These are phyloP conservation scores for Stomatorhinus walkeri DNA, from an alignment of 2,797 vertebrate genomes.

Conservation along the genomic window DNA sequence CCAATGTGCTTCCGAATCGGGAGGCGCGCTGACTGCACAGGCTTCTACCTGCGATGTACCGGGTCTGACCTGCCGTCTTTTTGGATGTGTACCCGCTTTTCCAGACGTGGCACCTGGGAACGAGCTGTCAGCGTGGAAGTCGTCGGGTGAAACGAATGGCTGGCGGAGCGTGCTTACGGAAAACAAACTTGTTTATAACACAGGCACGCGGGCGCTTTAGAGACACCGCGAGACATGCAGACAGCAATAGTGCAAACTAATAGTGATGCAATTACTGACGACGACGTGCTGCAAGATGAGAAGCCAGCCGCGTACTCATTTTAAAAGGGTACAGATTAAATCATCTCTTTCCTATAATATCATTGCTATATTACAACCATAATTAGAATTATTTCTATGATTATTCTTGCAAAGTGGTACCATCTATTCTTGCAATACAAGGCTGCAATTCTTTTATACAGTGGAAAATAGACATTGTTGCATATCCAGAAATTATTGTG, in stretches of 20 bases:
- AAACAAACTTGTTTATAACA: not conserved
- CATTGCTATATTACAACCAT: not conserved
- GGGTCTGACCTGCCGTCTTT: slow-evolving; percentile 3
- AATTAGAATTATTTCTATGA: not conserved
- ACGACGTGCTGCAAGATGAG: not conserved
- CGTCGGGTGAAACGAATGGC: not conserved
- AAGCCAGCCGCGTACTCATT: not conserved
- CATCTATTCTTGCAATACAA: not conserved
- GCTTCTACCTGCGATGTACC: not conserved
- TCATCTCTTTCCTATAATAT: not conserved
- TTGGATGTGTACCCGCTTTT: not conserved
- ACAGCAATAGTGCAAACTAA: not conserved
- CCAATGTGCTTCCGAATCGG: not conserved
- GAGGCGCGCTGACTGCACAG: not conserved
- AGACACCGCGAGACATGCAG: not conserved
- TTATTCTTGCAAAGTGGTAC: not conserved
- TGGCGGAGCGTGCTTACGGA: not conserved
- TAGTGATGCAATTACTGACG: not conserved
- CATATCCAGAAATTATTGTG: not conserved
- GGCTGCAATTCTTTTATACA: not conserved
- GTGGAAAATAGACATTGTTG: not conserved
- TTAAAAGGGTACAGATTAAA: not conserved
- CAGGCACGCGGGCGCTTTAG: not conserved
- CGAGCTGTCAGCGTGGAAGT: not conserved
- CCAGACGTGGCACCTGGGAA: not conserved